Percentiles rank a stretch among this genome's conserved stretches.
Evolutionary conservation across 2,113 vertebrate species (phyloP).

Genomic region (Pteronura brasiliensis): DNA sequence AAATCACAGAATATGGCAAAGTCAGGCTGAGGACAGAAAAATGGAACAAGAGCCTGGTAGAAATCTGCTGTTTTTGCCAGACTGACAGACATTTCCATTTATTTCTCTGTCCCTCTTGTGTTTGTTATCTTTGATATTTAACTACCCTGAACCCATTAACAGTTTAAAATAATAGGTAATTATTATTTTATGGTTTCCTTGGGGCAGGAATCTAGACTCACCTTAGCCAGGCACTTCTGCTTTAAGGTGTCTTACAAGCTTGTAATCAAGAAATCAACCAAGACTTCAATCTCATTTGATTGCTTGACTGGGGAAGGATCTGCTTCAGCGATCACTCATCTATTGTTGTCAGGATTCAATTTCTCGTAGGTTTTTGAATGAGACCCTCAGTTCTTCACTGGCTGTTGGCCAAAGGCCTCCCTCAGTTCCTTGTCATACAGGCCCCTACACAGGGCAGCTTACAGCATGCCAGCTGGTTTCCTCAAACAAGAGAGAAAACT

Average conservation of each 20-base stretch:
- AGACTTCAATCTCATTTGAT: neutral
- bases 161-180: neutral
- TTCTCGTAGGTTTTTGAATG: neutral
- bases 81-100: neutral
- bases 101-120: neutral
- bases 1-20: neutral
- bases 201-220: neutral
- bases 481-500: neutral
- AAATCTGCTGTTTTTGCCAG: neutral
- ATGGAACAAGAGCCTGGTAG: neutral
- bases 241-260: neutral
- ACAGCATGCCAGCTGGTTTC: neutral
- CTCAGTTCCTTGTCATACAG: neutral
- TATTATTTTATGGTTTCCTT: neutral
- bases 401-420: neutral
- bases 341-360: neutral
- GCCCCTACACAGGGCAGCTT: neutral
- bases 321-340: neutral
- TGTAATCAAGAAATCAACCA: neutral
- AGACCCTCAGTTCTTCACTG: neutral
- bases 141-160: neutral
- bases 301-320: neutral
- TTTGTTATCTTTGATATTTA: neutral
- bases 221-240: neutral
- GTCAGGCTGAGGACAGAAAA: neutral